These are phyloP conservation scores for Pegoplata infirma DNA, from an alignment of 2,888 invertebrate genomes.

Conservation along the genomic window DNA sequence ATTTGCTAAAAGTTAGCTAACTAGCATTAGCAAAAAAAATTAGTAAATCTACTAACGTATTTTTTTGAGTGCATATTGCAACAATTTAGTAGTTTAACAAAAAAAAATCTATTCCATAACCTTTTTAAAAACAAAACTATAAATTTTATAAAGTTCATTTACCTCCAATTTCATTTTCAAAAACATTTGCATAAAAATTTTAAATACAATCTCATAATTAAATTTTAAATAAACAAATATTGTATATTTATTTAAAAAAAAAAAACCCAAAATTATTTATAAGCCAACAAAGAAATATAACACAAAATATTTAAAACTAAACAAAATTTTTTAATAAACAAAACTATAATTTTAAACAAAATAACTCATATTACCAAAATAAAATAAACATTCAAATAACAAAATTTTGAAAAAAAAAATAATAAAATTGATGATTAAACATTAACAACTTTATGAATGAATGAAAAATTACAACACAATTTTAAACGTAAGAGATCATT, in stretches of 20 bases:
- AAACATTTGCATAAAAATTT: not conserved
- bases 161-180: not conserved
- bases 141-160: not conserved
- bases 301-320: not conserved
- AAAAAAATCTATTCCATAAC: too few species aligned
- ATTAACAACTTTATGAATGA: not conserved
- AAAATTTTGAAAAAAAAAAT: not conserved
- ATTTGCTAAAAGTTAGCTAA: too few species aligned
- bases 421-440: constrained; percentile 13
- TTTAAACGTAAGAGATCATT: not conserved
- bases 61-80: too few species aligned
- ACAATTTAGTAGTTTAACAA: too few species aligned
- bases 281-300: not conserved
- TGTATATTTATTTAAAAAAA: too few species aligned
- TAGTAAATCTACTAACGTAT: too few species aligned
- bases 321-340: not conserved
- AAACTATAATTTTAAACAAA: not conserved
- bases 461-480: not conserved
- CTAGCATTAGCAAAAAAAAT: too few species aligned
- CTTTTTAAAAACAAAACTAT: too few species aligned
- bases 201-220: not conserved
- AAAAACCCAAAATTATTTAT: not conserved
- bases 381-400: not conserved
- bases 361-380: constrained; percentile 7
- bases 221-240: not conserved